Percentiles rank a stretch among this genome's conserved stretches.
phyloP scores from a whole-genome alignment of 2,797 vertebrate species.

The Ara ararauna region DNA sequence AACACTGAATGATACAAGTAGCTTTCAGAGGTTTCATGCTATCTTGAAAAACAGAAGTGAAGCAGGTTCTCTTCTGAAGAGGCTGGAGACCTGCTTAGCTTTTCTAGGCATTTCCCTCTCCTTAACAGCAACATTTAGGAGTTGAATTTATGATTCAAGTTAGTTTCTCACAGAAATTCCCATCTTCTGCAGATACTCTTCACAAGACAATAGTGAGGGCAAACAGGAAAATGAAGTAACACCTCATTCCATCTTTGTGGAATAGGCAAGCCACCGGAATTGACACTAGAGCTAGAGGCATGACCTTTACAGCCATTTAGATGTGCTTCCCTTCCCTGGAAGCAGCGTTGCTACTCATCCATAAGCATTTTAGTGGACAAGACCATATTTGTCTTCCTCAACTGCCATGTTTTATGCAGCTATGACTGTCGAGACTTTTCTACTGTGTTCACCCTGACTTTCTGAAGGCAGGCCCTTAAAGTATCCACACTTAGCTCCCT shows the following conservation, averaged over 20 bases:
- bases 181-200: not conserved
- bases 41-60: not conserved
- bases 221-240: not conserved
- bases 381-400: not conserved
- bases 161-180: not conserved
- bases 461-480: not conserved
- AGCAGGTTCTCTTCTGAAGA: not conserved
- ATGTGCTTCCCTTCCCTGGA: not conserved
- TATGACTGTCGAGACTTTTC: not conserved
- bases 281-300: not conserved
- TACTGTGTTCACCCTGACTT: not conserved
- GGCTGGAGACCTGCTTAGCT: not conserved
- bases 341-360: not conserved
- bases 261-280: not conserved
- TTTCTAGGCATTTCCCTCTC: not conserved
- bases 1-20: not conserved
- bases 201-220: not conserved
- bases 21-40: not conserved
- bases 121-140: not conserved
- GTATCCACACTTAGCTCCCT: not conserved
- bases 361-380: not conserved
- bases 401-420: not conserved
- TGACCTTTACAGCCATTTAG: not conserved
- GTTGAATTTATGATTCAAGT: not conserved
- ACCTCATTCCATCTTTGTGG: not conserved